These are phyloP conservation scores for Chorisops tibialis DNA, from an alignment of 2,888 invertebrate genomes.

Conservation along the genomic window DNA sequence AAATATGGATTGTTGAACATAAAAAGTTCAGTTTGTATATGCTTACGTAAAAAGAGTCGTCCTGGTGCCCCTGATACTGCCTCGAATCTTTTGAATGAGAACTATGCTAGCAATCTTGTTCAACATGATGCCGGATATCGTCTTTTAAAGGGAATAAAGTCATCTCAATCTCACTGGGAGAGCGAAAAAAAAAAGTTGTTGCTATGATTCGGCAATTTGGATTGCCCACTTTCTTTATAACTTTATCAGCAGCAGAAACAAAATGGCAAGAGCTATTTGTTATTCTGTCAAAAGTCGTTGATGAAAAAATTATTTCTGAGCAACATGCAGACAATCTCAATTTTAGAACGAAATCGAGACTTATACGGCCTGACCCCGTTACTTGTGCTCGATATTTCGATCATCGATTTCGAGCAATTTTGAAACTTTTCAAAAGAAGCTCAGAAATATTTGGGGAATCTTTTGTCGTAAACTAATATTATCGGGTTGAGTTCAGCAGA, in stretches of 20 bases:
- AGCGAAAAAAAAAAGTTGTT: slow-evolving; percentile 33
- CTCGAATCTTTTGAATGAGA: slow-evolving; percentile 29
- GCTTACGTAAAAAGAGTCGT: slow-evolving; percentile 36
- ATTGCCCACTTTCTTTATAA: slow-evolving; percentile 18
- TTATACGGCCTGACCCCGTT: slow-evolving; percentile 37
- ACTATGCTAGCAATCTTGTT: slow-evolving; percentile 33
- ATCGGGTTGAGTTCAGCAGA: too few species aligned
- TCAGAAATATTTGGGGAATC: slow-evolving; percentile 30
- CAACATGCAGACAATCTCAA: slow-evolving; percentile 26
- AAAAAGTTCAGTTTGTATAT: slow-evolving; percentile 20
- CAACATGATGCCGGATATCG: slow-evolving; percentile 33
- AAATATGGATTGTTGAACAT: neutral
- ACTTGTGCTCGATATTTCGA: slow-evolving; percentile 35
- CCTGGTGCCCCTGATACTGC: slow-evolving; percentile 28
- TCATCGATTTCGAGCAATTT: slow-evolving; percentile 1
- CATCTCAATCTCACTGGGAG: slow-evolving; percentile 37
- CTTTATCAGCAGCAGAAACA: slow-evolving; percentile 30
- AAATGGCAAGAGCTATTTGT: slow-evolving; percentile 32
- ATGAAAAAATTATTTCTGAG: slow-evolving; percentile 24
- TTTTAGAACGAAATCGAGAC: slow-evolving; percentile 31
- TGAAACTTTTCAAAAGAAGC: slow-evolving; percentile 7
- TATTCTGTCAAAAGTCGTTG: slow-evolving; percentile 22
- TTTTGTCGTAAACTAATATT: too few species aligned
- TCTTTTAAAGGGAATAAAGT: slow-evolving; percentile 33
- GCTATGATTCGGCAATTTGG: slow-evolving; percentile 22